These are phyloP conservation scores for Nudaria mundana DNA, from an alignment of 2,888 invertebrate species.

Conservation along the genomic window DNA sequence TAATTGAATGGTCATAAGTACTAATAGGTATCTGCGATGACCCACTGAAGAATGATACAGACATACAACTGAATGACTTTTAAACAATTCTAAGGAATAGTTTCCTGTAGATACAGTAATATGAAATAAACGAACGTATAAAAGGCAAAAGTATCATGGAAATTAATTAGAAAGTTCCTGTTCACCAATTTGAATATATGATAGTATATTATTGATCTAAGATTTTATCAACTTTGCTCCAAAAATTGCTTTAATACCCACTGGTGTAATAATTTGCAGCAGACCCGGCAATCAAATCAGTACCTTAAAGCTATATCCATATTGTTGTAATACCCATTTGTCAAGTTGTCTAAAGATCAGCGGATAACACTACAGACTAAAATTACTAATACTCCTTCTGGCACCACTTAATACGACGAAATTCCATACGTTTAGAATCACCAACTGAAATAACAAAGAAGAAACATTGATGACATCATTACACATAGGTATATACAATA, in stretches of 20 bases:
- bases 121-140: too few species aligned
- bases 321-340: slow-evolving; percentile 22
- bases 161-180: too few species aligned
- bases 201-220: too few species aligned
- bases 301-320: slow-evolving; percentile 2
- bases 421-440: slow-evolving; percentile 19
- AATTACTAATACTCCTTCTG: slow-evolving; percentile 16
- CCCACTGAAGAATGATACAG: too few species aligned
- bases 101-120: too few species aligned
- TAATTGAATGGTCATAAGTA: not conserved
- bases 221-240: not conserved
- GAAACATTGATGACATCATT: slow-evolving; percentile 7
- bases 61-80: too few species aligned
- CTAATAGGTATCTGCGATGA: too few species aligned
- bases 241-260: not conserved
- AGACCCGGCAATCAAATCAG: not conserved
- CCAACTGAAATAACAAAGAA: slow-evolving; percentile 21
- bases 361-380: slow-evolving; percentile 14
- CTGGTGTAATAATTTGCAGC: not conserved
- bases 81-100: too few species aligned
- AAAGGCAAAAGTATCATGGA: too few species aligned
- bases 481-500: not conserved
- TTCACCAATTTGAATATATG: too few species aligned
- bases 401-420: slow-evolving; percentile 32
- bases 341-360: slow-evolving; percentile 19